phyloP scores from a whole-genome alignment of 1,140 invertebrate species.

The Maconellicoccus hirsutus region DNA sequence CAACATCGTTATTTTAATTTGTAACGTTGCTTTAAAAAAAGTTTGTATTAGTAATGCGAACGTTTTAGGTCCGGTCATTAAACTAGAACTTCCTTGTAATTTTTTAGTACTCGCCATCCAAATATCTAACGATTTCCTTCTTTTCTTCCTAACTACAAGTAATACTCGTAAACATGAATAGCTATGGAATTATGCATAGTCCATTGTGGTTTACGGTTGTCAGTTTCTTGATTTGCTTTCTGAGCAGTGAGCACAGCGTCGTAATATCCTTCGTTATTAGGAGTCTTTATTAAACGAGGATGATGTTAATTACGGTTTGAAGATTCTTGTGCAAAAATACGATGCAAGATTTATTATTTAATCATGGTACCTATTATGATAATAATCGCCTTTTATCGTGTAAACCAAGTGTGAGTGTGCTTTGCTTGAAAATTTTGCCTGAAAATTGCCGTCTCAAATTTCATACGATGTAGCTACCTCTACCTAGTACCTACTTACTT shows the following conservation, averaged over 20 bases:
- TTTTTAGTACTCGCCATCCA: background rate
- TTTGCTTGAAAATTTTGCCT: too few species aligned
- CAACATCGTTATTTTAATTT: background rate
- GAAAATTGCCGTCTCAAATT: too few species aligned
- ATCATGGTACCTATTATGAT: too few species aligned
- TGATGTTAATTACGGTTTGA: background rate
- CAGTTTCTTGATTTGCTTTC: background rate
- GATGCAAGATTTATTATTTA: background rate
- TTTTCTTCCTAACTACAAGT: background rate
- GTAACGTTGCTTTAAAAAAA: background rate
- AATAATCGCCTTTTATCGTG: too few species aligned
- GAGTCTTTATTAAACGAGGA: background rate
- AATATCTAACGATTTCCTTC: background rate
- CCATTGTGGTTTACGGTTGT: background rate
- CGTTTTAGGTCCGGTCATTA: background rate
- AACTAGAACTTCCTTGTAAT: conserved; percentile 4
- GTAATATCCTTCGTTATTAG: background rate
- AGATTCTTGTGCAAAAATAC: background rate
- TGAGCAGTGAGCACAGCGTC: background rate
- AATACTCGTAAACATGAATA: background rate
- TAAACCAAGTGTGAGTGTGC: too few species aligned
- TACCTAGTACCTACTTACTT: too few species aligned
- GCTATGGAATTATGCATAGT: background rate
- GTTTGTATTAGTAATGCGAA: background rate
- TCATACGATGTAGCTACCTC: too few species aligned